phyloP scores from a whole-genome alignment of 2,113 vertebrate species.

The Corvus cornix region DNA sequence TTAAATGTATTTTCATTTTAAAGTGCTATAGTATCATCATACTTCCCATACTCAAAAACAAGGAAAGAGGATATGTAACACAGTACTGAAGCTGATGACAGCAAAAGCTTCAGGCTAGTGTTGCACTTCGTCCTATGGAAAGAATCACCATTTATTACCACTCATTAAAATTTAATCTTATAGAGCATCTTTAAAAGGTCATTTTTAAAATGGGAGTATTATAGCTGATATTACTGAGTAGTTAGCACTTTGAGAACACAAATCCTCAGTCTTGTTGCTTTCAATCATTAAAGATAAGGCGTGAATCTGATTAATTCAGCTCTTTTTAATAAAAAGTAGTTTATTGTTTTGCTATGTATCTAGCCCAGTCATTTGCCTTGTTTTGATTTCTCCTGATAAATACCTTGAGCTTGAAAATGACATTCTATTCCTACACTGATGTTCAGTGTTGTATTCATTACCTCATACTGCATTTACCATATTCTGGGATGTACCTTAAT shows the following conservation, averaged over 20 bases:
- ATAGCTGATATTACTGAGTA: slow-evolving; percentile 19
- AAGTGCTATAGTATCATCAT: background rate
- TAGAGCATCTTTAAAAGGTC: slow-evolving; percentile 63
- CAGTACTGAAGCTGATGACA: background rate
- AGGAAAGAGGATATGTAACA: background rate
- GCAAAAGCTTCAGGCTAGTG: slow-evolving; percentile 31
- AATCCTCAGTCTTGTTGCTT: slow-evolving; percentile 22
- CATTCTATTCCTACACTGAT: background rate
- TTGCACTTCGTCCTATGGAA: slow-evolving; percentile 32
- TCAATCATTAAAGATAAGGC: slow-evolving; percentile 16
- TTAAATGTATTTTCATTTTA: background rate
- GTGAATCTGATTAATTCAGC: background rate
- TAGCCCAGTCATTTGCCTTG: background rate
- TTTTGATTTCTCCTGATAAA: background rate
- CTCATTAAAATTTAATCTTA: slow-evolving; percentile 71
- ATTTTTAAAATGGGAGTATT: slow-evolving; percentile 40
- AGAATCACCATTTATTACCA: slow-evolving; percentile 48
- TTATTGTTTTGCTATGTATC: background rate
- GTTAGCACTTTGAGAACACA: slow-evolving; percentile 40
- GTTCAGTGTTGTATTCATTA: background rate
- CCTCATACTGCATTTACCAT: background rate
- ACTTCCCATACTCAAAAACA: background rate
- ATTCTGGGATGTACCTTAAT: background rate
- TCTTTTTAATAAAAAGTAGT: background rate
- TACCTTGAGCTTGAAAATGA: background rate